Evolutionary conservation across 2,797 vertebrate genomes (phyloP).

Genomic region (Manis javanica): DNA sequence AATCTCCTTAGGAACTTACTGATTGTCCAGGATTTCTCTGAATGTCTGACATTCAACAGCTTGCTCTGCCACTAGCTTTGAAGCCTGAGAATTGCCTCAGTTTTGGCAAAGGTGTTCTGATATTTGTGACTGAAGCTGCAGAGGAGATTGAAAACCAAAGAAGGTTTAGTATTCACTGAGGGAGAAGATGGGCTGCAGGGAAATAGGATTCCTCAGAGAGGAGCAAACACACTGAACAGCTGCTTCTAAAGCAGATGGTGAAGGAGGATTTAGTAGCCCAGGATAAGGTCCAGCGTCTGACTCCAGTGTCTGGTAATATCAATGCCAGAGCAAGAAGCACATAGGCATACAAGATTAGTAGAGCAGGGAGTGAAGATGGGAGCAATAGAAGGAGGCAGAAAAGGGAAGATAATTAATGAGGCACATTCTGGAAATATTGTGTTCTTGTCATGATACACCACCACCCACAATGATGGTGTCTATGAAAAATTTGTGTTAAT

Average conservation of each 20-base stretch:
- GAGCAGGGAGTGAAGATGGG: neutral
- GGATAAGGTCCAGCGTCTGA: neutral
- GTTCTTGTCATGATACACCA: too few species aligned
- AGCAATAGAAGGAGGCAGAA: neutral
- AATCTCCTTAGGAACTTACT: slow-evolving; percentile 29
- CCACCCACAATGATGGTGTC: fast-evolving
- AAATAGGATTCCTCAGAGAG: neutral
- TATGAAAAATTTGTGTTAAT: neutral
- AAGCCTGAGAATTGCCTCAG: neutral
- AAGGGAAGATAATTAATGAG: neutral
- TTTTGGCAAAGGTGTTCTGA: neutral
- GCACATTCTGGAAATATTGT: neutral
- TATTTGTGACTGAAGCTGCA: neutral
- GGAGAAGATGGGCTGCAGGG: neutral
- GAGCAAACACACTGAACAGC: neutral
- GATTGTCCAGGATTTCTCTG: neutral
- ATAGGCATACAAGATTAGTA: neutral
- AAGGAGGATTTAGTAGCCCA: neutral
- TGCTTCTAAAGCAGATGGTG: neutral
- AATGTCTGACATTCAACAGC: neutral
- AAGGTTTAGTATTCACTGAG: neutral
- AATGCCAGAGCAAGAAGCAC: neutral
- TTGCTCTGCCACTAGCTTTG: neutral
- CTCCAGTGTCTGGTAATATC: neutral
- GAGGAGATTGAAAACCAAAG: neutral